Base-by-base conservation (phyloP, 35 echinoderm and acorn worm species). In the Patiria miniata region DNA sequence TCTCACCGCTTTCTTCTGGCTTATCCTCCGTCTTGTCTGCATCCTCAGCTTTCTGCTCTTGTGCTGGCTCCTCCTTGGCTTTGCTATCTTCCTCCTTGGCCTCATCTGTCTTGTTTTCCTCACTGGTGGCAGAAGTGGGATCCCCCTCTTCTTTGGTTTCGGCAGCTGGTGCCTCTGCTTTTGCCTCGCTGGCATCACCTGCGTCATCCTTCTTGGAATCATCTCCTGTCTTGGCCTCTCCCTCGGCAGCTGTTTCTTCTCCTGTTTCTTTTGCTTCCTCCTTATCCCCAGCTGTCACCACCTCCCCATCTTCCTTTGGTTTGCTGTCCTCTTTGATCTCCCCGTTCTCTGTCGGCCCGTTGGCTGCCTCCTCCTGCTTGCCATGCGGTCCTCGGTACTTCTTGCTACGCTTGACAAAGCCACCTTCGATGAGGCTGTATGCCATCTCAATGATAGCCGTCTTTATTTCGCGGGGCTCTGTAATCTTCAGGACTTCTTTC, bases 381-480 rank as follows among this genome's bases (percentile, higher is more conserved):
- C 86, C 89, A 77, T 85, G 59, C 16, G 84, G 86, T 17, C 96
- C 96, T 68, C 76, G 77, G 65, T 94, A 99, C 68, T 99, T 99
- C 65, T 79, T 51, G 10, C 81, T 82, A 83, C 94, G 94, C 87
- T 94, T 94, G 12, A 94, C 96, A 53, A 94, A 89, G 1, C 96
- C 96, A 28, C 73, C 83, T 77, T 99, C 96, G 40, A 99, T 99
- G 65, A 94, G 22, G 26, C 85, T 89, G 83, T 99, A 99, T 36
- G 89, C 92, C 92, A 99, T 99, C 19, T 99, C 96, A 79, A 99
- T 92, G 44, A 99, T n/a, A 8, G 91, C 77, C 65, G 85, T 88
- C 86, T 98, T 94, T 21, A 94, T 58, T 44, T 91, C 89, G 17
- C 93, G 90, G 40, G 88, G 92, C 37, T 97, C 87, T 10, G 61